Percentiles rank a stretch among this genome's conserved stretches.
Conservation (phyloP, 2,888 invertebrate genomes). For the Xylophagus ater region DNA sequence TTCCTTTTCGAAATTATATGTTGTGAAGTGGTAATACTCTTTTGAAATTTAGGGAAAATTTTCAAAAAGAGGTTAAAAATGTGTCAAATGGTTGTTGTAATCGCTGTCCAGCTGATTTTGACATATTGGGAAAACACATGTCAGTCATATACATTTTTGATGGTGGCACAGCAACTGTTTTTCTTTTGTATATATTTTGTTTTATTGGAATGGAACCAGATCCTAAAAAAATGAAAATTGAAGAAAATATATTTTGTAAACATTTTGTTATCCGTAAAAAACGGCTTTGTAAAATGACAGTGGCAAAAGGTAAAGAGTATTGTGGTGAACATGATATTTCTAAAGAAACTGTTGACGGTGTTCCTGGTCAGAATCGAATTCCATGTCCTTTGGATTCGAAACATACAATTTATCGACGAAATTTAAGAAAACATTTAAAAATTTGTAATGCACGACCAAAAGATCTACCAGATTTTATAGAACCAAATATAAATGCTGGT, state of each 20-base stretch:
- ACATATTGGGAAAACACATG: too few relatives aligned
- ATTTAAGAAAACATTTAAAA: conserved; percentile 55
- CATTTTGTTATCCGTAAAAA: conserved; percentile 60
- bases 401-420: conserved; percentile 58
- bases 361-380: conserved; percentile 38
- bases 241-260: conserved; percentile 39
- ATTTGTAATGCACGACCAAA: conserved; percentile 59
- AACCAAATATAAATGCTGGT: conserved; percentile 29
- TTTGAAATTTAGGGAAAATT: too few relatives aligned
- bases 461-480: conserved; percentile 40
- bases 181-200: too few relatives aligned
- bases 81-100: too few relatives aligned
- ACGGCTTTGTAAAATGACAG: conserved; percentile 64
- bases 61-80: too few relatives aligned
- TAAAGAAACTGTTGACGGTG: conserved; percentile 11
- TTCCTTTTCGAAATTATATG: too few relatives aligned
- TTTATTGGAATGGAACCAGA: conserved; percentile 1
- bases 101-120: too few relatives aligned
- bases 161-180: too few relatives aligned
- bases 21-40: too few relatives aligned
- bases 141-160: too few relatives aligned
- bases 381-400: conserved; percentile 62
- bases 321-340: conserved; percentile 57
- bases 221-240: conserved; percentile 11
- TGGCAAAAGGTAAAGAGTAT: conserved; percentile 52